Evolutionary conservation across 2,113 vertebrate genomes (phyloP), one percentile per base, ranked within the genome.

Genomic region (Toxotes jaculatrix): DNA sequence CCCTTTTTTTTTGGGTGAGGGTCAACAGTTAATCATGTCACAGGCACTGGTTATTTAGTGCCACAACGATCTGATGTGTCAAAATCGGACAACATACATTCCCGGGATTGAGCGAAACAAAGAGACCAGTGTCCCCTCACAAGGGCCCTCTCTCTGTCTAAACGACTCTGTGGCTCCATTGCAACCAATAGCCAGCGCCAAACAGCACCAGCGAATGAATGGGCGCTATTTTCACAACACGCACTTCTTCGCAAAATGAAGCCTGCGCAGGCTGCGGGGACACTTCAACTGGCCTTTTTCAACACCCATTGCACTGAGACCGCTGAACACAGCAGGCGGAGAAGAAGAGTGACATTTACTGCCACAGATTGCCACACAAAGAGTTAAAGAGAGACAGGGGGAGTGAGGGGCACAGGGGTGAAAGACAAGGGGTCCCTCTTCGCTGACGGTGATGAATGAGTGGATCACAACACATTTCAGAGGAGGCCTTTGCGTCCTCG

Each of bases 41-140:
- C 75, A 82, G 84, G n/a, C 80, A 80, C 71, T 90, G 80, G 83
- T 89, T 93, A 81, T 79, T 89, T 90, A 79, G 75, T 43, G 42
- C 77, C 85, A 76, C 74, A 88, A 89, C 92, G 90, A 84, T 76
- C 83, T 16, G 88, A 93, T 90, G 86, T 90, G 89, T 89, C 91
- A 89, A 88, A 92, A 94, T 90, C 77, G 79, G 88, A 91, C 91
- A 90, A 90, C 90, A 89, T 84, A 72, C 93, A 94, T 94, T 95
- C 90, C 88, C 82, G 53, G 80, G 78, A 89, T 83, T 75, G 88
- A 83, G 83, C 13, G 0, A 17, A 83, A 94, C 94, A 94, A 93
- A 94, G 90, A 59, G 23, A 7, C 70, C 88, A 91, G 90, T 95
- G 93, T 94, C 85, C 85, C 51, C 82, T 88, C 77, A 91, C 90